Percentiles rank a stretch among this genome's conserved stretches.
Conservation (phyloP, 2,113 vertebrate species). For the Actinemys pallida region DNA sequence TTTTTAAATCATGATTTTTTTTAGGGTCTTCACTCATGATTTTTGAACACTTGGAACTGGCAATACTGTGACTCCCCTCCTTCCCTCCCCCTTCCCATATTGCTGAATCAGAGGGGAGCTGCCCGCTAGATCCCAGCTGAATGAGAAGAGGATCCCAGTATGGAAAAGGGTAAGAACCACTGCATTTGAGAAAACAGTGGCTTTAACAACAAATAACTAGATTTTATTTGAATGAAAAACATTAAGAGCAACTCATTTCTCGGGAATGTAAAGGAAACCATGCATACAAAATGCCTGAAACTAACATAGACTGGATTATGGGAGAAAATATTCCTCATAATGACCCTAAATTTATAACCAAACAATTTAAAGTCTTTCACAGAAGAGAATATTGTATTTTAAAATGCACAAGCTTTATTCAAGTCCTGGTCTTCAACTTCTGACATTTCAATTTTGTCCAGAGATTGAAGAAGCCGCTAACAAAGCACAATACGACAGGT, state of each 20-base stretch:
- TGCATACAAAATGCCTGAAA: background rate
- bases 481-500: constrained; percentile 59
- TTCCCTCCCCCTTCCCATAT: background rate
- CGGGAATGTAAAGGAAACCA: background rate
- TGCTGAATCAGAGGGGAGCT: background rate
- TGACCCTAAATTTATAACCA: background rate
- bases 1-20: background rate
- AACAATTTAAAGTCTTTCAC: background rate
- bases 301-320: rapidly evolving
- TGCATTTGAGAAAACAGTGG: background rate
- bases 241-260: background rate
- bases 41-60: background rate
- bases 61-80: background rate
- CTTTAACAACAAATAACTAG: background rate
- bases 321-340: background rate
- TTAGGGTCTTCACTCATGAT: background rate
- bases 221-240: background rate
- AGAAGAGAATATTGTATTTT: background rate
- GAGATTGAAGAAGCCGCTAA: background rate
- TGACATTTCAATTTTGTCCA: background rate
- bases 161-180: background rate
- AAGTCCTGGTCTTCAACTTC: background rate
- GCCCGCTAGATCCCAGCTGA: background rate
- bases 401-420: constrained; percentile 27
- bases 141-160: background rate